A percentile compares a stretch with the other conserved stretches of the same genome.
phyloP scores from a whole-genome alignment of 2,888 invertebrate species.

The Agrenia bidenticulata region DNA sequence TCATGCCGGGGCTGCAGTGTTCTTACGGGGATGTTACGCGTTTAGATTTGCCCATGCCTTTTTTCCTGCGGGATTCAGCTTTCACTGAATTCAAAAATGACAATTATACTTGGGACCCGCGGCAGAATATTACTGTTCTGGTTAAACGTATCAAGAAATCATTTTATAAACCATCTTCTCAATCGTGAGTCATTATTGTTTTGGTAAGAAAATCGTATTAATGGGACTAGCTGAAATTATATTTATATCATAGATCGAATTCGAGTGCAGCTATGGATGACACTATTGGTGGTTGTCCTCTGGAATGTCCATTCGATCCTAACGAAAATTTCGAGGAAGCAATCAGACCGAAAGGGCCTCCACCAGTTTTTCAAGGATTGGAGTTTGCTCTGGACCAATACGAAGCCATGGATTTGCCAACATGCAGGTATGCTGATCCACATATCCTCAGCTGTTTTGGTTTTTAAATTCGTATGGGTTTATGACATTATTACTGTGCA shows the following conservation, averaged over 20 bases:
- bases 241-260: too few relatives aligned
- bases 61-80: constrained; percentile 42
- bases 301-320: constrained; percentile 51
- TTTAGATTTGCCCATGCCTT: constrained; percentile 37
- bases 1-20: constrained; percentile 16
- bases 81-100: constrained; percentile 35
- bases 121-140: constrained; percentile 23
- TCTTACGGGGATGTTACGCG: constrained; percentile 20
- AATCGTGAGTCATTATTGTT: background rate
- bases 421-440: constrained; percentile 30
- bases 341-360: constrained; percentile 19
- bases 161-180: background rate
- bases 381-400: constrained; percentile 31
- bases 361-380: constrained; percentile 33
- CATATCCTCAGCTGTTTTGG: too few relatives aligned
- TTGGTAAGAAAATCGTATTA: constrained; percentile 17
- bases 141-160: constrained; percentile 21
- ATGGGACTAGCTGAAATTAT: too few relatives aligned
- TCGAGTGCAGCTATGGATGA: constrained; percentile 18
- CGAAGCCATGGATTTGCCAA: constrained; percentile 30
- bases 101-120: constrained; percentile 41
- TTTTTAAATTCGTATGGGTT: background rate
- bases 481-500: background rate
- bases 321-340: constrained; percentile 50
- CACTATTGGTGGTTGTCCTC: constrained; percentile 44